Evolutionary conservation across 2,113 vertebrate genomes (phyloP), one percentile per base, ranked within the genome.

Genomic region (Catharus bicknelli): DNA sequence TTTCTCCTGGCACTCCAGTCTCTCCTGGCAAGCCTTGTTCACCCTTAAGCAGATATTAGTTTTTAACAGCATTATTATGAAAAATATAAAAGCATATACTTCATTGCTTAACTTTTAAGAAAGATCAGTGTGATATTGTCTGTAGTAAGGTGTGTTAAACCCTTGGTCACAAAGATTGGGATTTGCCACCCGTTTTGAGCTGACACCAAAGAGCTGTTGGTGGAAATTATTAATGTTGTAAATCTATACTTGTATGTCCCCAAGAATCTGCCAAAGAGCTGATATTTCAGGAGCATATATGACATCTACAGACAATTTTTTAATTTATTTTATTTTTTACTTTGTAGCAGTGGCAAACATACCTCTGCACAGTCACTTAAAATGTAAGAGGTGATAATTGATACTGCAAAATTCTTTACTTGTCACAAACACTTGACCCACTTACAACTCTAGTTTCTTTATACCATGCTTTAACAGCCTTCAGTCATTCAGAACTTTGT

Each of bases 21-120:
- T 99, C 98, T 97, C 98, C 98, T 88, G 98, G 98, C 72, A 99
- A 98, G 90, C 98, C 98, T 97, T 98, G 97, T 79, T 99, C 98
- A 93, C 98, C 98, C 90, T 97, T 89, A 94, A 79, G 48, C n/a
- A 95, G 64, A 93, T 91, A 84, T 67, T 42, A 13, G 15, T 76
- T 93, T 73, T 83, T 67, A 72, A 87, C 30, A 93, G 19, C 4
- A 1, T 91, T 90, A 40, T 89, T 21, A 80, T 40, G 36, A 84
- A 86, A 78, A 34, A 27, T 53, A 62, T 11, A 73, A 90, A 82
- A 80, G n/a, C 30, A 63, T 84, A 69, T 59, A n/a, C 9, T 75
- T 54, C 1, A 3, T 34, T 72, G 14, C 26, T 73, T 93, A 51
- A 11, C 58, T 64, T 84, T 83, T 36, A 63, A 63, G 54, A 43